Evolutionary conservation across 2,797 vertebrate species (phyloP).

Genomic region (Smutsia gigantea): DNA sequence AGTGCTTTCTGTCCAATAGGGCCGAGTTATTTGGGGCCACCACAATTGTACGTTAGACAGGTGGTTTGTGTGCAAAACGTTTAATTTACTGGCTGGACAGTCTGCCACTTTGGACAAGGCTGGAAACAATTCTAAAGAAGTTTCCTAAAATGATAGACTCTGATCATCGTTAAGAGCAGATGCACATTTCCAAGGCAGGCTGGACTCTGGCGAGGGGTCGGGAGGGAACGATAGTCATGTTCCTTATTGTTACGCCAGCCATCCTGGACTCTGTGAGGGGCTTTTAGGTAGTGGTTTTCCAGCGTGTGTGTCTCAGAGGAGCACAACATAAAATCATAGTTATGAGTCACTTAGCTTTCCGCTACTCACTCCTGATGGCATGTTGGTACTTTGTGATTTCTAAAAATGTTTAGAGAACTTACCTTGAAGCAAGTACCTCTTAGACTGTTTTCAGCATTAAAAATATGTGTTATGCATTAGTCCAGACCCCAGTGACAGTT

Average conservation of each 20-base stretch:
- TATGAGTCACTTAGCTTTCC: neutral
- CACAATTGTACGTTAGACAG: conserved; percentile 69
- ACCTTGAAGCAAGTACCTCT: neutral
- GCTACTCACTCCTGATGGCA: neutral
- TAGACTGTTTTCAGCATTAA: neutral
- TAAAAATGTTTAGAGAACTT: neutral
- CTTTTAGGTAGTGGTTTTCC: neutral
- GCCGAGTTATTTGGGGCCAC: conserved; percentile 38
- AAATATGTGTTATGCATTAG: neutral
- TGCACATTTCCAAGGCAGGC: neutral
- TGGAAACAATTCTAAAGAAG: conserved; percentile 21
- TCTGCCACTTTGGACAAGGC: conserved; percentile 63
- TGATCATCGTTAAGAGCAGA: neutral
- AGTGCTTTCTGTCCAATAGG: conserved; percentile 68
- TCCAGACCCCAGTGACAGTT: neutral
- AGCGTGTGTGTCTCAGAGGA: neutral
- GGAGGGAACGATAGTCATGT: neutral
- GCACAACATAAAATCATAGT: accelerated
- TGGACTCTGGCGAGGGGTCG: neutral
- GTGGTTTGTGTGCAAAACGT: conserved; percentile 58
- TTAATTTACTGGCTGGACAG: conserved; percentile 65
- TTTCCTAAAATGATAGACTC: conserved; percentile 35
- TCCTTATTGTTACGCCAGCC: neutral
- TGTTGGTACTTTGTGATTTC: neutral
- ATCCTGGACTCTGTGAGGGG: neutral